Percentiles rank a stretch among this genome's conserved stretches.
phyloP scores from a whole-genome alignment of 2,888 invertebrate genomes.

The Prosapia bicincta region DNA sequence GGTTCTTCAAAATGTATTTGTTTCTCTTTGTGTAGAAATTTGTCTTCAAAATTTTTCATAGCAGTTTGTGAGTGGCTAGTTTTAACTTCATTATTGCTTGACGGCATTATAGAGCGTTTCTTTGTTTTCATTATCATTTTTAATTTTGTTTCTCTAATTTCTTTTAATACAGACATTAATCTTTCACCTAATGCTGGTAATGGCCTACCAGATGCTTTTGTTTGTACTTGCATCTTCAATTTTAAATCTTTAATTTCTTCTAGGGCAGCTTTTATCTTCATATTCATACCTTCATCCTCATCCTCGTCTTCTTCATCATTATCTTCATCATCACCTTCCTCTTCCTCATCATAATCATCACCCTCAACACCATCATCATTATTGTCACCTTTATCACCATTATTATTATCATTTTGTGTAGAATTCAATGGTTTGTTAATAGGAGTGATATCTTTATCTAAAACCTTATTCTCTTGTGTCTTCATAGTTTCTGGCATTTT shows the following conservation, averaged over 20 bases:
- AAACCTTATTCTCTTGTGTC: neutral
- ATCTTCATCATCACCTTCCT: too few relatives aligned
- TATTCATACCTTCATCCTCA: neutral
- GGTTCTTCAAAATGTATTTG: neutral
- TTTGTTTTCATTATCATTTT: neutral
- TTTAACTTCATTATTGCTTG: neutral
- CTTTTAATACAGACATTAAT: neutral
- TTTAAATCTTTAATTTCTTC: neutral
- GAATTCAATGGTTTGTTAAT: too few relatives aligned
- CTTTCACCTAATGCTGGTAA: neutral
- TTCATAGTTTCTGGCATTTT: too few relatives aligned
- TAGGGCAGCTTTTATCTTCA: neutral
- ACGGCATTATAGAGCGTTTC: neutral
- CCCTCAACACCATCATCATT: too few relatives aligned
- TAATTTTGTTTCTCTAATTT: neutral
- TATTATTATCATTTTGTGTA: too few relatives aligned
- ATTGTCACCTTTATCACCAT: too few relatives aligned
- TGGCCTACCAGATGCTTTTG: neutral
- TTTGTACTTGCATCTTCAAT: neutral
- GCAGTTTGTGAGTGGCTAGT: neutral
- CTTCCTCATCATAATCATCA: too few relatives aligned
- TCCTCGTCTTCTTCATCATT: too few relatives aligned
- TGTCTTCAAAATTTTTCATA: conserved; percentile 40
- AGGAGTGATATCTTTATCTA: too few relatives aligned
- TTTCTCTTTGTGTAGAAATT: conserved; percentile 38